A percentile compares a stretch with the other conserved stretches of the same genome.
Conservation (phyloP, 2,113 vertebrate genomes). For the Pseudorasbora parva region DNA sequence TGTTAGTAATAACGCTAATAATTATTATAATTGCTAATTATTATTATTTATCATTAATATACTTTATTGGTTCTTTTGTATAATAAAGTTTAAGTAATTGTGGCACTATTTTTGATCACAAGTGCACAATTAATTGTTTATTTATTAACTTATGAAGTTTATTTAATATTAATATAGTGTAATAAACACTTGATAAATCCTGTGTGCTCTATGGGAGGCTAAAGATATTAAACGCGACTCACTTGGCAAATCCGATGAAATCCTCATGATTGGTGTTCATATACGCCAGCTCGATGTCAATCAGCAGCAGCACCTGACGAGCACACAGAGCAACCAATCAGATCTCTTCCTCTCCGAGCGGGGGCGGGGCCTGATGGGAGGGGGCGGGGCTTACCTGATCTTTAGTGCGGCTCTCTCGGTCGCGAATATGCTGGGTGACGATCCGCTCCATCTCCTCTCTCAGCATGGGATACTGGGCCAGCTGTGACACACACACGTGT, state of each 20-base stretch:
- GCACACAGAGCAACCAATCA: not conserved
- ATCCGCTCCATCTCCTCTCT: constrained; percentile 99
- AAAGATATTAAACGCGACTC: constrained; percentile 65
- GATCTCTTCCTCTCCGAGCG: not conserved
- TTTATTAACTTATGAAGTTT: too few species aligned
- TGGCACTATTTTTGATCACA: too few species aligned
- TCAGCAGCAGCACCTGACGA: constrained; percentile 91
- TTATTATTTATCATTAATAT: too few species aligned
- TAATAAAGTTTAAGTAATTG: too few species aligned
- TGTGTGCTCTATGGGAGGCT: too few species aligned
- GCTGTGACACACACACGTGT: constrained; percentile 74
- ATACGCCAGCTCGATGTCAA: constrained; percentile 96
- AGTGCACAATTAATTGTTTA: too few species aligned
- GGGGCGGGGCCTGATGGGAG: too few species aligned
- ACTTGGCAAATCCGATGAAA: constrained; percentile 99
- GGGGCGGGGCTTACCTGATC: constrained; percentile 81
- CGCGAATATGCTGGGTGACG: constrained; percentile 95
- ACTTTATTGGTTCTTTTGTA: too few species aligned
- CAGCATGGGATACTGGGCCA: constrained; percentile 94
- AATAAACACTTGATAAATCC: too few species aligned
- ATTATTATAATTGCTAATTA: too few species aligned
- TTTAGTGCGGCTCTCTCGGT: constrained; percentile 93
- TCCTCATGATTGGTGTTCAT: constrained; percentile 99
- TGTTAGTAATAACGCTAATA: too few species aligned
- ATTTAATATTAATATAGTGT: too few species aligned